These are phyloP conservation scores for Enhydra lutris DNA, from an alignment of 2,113 vertebrate species.

Conservation along the genomic window DNA sequence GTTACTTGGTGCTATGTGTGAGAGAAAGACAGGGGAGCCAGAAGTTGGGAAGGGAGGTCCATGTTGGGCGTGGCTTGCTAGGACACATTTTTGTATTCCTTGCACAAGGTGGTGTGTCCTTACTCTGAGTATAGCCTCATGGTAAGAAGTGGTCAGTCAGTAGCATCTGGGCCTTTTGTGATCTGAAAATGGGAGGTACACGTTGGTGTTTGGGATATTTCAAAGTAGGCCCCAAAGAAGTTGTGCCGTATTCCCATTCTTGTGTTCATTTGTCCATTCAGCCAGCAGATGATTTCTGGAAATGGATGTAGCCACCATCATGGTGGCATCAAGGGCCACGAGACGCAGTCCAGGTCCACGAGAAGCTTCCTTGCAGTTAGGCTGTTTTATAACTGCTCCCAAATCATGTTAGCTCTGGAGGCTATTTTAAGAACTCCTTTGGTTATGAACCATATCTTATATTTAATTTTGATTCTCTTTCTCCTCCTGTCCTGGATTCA, in stretches of 20 bases:
- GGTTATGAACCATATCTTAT: slow-evolving; percentile 69
- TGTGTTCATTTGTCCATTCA: not conserved
- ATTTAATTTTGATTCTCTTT: slow-evolving; percentile 69
- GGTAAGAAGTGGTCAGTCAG: not conserved
- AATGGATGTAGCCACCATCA: not conserved
- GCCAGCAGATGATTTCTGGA: not conserved
- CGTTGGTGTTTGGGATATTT: not conserved
- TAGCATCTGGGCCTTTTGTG: not conserved
- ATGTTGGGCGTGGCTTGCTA: not conserved
- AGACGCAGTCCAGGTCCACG: not conserved
- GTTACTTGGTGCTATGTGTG: not conserved
- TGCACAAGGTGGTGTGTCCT: not conserved
- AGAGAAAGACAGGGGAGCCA: not conserved
- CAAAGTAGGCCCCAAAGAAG: not conserved
- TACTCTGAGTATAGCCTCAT: not conserved
- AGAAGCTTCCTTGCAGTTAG: slow-evolving; percentile 23
- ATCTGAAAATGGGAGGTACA: not conserved
- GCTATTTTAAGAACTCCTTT: slow-evolving; percentile 71
- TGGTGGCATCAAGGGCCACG: not conserved
- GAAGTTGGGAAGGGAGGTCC: not conserved
- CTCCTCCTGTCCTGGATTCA: slow-evolving; percentile 67
- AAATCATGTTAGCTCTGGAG: slow-evolving; percentile 69
- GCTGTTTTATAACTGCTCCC: slow-evolving; percentile 75
- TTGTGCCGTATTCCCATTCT: not conserved
- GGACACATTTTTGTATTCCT: not conserved